Base-by-base conservation (phyloP, 2,888 invertebrate genomes). In the Euphydryas editha region DNA sequence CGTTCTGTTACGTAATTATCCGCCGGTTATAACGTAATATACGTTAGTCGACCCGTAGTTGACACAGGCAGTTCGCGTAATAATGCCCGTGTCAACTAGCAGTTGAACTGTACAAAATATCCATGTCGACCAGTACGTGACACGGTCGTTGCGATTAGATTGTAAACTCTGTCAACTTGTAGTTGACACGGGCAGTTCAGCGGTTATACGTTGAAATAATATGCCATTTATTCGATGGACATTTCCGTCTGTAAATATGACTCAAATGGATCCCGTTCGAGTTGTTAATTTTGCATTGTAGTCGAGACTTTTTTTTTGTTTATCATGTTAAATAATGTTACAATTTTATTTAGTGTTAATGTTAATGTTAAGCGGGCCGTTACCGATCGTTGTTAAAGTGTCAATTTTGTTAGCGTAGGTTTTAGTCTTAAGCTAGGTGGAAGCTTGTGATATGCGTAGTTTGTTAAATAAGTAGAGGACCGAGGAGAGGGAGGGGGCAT, bases 351-450 rank as follows among this genome's bases (percentile, higher is more conserved):
- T 87, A 88, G 86, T 76, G 79, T 79, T 81, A 76, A 74, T 76
- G 79, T 79, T 81, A 76, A 74, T 57, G 65, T 78, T 85, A 87
- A 83, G 82, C 79, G 88, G 78, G 82, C 79, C 88, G 78, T 90
- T 90, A 90, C 88, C 89, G 84, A 84, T 83, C 82, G 84, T 88
- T 87, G 84, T 88, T 86, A 79, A 82, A 81, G 83, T 85, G 85
- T 90, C 87, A 87, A 87, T 90, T 89, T 89, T 90, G 89, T 89
- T 89, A 90, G 85, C 78, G 49, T 72, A 71, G 75, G 87, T 85
- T 84, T 87, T 90, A 92, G 90, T 87, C 82, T 82, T 87, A 87
- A 88, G 91, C 90, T 91, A 91, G 91, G 88, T 88, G 87, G 88
- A 86, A 88, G 90, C 90, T 91, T 91, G 90, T 92, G 90, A 92